Evolutionary conservation across 2,113 vertebrate genomes (phyloP), one percentile per base, ranked within the genome.

Genomic region (Rhegmatorhina hoffmannsi): DNA sequence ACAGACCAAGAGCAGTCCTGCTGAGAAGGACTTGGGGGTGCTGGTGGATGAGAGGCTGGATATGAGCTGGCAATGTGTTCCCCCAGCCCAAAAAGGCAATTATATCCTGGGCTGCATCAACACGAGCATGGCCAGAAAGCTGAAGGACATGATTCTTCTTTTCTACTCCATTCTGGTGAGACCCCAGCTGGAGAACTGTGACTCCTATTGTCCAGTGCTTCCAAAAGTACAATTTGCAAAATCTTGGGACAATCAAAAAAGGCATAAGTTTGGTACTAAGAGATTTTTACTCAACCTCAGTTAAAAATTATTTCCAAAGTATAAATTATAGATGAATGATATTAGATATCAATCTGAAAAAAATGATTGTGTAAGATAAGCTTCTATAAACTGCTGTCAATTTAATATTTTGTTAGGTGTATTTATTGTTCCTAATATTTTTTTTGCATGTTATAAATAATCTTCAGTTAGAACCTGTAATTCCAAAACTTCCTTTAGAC

Each of bases 61-160:
- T 19, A 20, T n/a, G 46, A 52, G 1, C 38, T 0, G 0, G 1
- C 28, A 0, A 29, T 17, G 33, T 5, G 19, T 16, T 7, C 13
- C 67, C 1, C 0, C 38, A 59, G 7, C 33, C 12, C 18, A 29
- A 60, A 75, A 18, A 75, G 36, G 4, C 33, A 38, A 2, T 0
- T 2, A 0, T 29, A 29, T n/a, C 33, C 28, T 53, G n/a, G 33
- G 23, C 38, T 82, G n/a, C 8, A 68, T 3, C 38, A 2, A n/a
- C 25, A 75, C 7, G 15, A 67, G 10, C 0, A 0, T 6, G 21
- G 5, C 0, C 26, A 43, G 28, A 15, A 67, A 33, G 33, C 19
- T 0, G 0, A 25, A 15, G 46, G 28, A 68, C 10, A 2, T 20
- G 33, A 60, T 46, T 46, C 23, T 59, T 21, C 2, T 2, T 10